Base-by-base conservation (phyloP, 2,113 vertebrate genomes). In the Mellivora capensis region DNA sequence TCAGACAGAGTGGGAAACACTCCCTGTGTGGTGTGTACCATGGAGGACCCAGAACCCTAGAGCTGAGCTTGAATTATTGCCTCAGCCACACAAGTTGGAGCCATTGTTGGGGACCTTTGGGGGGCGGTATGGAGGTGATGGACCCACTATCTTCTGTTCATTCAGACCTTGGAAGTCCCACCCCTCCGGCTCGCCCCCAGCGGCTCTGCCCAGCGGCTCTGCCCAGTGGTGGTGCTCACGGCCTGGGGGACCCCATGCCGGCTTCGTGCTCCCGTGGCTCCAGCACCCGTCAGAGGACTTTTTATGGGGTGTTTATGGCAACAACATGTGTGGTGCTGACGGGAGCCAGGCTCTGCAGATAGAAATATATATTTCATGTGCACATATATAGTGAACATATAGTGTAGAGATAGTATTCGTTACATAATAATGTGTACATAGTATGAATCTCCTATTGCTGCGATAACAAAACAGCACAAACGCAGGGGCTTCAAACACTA, bases 241-340 rank as follows among this genome's bases (percentile, higher is more conserved):
- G 61, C 47, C 61, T 0, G 1, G 20, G n/a, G 18, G 9, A 4
- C 61, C 9, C 10, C 89, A 25, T 0, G 8, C 18, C 61, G 4
- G 34, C 34, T 20, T 64, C 18, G 1, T 80, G 61, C 76, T 80
- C 59, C 10, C 39, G 23, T 9, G 7, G 42, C 42, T 49, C 44
- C 2, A 6, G 23, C 20, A 39, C 34, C 54, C 17, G 9, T 6
- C 1, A 8, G 13, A 3, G 31, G 87, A 37, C 42, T 90, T 61
- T n/a, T 2, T 49, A 15, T 6, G 4, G 37, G 17, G 49, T 34
- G 8, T 39, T 34, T n/a, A 59, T 9, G 52, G 34, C n/a, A 57
- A 27, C 21, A 4, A 15, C 80, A 59, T 3, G n/a, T 4, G 0
- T 9, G 39, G 39, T 76, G 21, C 9, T 59, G 10, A 11, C 0